Conservation (phyloP, 2,113 vertebrate genomes). For the Malaclemys terrapin region DNA sequence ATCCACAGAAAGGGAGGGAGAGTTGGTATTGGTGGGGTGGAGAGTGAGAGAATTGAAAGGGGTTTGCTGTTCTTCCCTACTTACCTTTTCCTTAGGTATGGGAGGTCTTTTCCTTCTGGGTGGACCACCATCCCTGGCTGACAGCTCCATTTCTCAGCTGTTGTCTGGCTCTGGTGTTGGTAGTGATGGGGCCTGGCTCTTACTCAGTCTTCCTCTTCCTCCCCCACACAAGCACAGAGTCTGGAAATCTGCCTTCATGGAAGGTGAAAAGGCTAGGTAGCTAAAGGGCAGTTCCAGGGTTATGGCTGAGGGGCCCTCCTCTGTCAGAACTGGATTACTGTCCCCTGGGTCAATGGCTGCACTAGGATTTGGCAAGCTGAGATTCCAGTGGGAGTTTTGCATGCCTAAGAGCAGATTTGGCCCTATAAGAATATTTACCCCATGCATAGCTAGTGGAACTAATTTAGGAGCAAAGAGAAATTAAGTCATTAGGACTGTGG, state of each 20-base stretch:
- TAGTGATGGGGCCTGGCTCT: not conserved
- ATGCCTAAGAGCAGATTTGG: not conserved
- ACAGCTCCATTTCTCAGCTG: not conserved
- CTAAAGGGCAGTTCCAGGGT: not conserved
- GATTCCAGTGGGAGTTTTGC: slow-evolving; percentile 2
- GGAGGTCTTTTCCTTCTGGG: not conserved
- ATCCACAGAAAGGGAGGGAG: not conserved
- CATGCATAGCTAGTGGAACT: slow-evolving; percentile 32
- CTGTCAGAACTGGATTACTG: rapidly evolving
- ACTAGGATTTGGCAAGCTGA: not conserved
- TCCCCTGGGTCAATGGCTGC: not conserved
- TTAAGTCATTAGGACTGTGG: slow-evolving; percentile 21
- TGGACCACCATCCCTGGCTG: not conserved
- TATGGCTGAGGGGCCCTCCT: not conserved
- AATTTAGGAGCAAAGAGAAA: slow-evolving; percentile 24
- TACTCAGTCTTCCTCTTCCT: not conserved
- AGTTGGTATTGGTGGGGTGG: not conserved
- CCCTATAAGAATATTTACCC: slow-evolving; percentile 49
- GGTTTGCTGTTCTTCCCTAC: not conserved
- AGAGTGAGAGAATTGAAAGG: not conserved
- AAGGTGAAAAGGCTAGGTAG: rapidly evolving
- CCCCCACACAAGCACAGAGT: not conserved
- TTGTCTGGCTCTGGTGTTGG: not conserved
- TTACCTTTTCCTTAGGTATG: not conserved
- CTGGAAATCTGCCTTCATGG: not conserved